These are phyloP conservation scores for Spodoptera picta DNA, from an alignment of 2,888 invertebrate genomes.

Conservation along the genomic window DNA sequence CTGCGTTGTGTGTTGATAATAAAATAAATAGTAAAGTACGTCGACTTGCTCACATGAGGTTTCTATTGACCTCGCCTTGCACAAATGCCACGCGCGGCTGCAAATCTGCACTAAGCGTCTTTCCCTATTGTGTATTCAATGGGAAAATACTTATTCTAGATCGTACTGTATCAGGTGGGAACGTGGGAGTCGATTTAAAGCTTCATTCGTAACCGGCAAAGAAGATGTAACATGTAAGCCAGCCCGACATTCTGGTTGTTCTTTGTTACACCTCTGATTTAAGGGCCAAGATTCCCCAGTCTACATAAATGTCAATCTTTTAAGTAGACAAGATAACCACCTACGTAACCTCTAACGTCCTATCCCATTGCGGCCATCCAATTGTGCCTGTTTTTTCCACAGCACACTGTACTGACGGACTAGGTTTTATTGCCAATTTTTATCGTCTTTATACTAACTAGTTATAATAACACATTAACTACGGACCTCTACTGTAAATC, in stretches of 20 bases:
- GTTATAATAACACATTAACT: too few species aligned
- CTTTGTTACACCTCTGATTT: too few species aligned
- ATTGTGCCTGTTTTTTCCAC: too few species aligned
- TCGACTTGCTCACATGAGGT: conserved; percentile 68
- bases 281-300: too few species aligned
- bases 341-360: too few species aligned
- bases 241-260: conserved; percentile 10
- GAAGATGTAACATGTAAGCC: conserved; percentile 10
- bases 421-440: too few species aligned
- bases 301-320: too few species aligned
- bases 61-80: conserved; percentile 70
- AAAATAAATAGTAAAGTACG: conserved; percentile 36
- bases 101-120: conserved; percentile 65
- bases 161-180: conserved; percentile 27
- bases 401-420: too few species aligned
- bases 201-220: conserved; percentile 20
- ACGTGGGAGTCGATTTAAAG: conserved; percentile 10
- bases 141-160: conserved; percentile 39
- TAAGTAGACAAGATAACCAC: too few species aligned
- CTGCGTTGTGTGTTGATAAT: conserved; percentile 10
- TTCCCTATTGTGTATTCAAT: conserved; percentile 58
- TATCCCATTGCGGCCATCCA: too few species aligned
- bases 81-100: conserved; percentile 58
- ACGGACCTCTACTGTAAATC: too few species aligned
- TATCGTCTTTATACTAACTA: too few species aligned